phyloP scores from a whole-genome alignment of 2,113 vertebrate genomes.

The Pangasianodon gigas region DNA sequence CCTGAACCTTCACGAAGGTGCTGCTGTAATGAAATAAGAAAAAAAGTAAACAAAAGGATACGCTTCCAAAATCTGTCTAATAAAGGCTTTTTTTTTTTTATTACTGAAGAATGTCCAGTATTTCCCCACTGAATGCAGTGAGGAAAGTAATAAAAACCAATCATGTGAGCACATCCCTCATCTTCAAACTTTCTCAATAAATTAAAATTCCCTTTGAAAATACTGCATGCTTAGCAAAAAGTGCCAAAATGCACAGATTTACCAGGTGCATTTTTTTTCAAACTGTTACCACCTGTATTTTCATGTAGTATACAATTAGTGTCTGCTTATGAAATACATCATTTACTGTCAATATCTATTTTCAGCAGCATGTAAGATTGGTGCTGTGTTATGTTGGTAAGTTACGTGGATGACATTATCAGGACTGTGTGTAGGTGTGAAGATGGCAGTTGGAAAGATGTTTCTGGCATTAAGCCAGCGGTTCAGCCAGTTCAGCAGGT shows the following conservation, averaged over 20 bases:
- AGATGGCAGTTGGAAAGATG: neutral
- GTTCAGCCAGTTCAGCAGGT: neutral
- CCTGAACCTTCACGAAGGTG: neutral
- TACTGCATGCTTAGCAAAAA: neutral
- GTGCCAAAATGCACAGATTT: neutral
- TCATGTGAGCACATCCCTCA: neutral
- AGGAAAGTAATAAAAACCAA: neutral
- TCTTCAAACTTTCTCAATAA: neutral
- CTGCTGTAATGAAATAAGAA: neutral
- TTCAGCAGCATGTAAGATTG: neutral
- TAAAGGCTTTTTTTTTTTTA: neutral
- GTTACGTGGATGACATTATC: neutral
- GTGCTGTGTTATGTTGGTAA: neutral
- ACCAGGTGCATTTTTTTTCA: neutral
- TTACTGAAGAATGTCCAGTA: neutral
- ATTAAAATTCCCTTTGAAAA: neutral
- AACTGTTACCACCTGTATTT: neutral
- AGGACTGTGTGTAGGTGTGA: neutral
- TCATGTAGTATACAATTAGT: neutral
- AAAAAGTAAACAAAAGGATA: neutral
- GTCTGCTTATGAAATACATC: neutral
- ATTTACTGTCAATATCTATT: neutral
- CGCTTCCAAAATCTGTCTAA: neutral
- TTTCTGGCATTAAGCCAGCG: neutral
- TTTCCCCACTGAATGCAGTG: neutral